A percentile compares a stretch with the other conserved stretches of the same genome.
Evolutionary conservation across 2,797 vertebrate genomes (phyloP).

Genomic region (Lindbergichthys nudifrons): DNA sequence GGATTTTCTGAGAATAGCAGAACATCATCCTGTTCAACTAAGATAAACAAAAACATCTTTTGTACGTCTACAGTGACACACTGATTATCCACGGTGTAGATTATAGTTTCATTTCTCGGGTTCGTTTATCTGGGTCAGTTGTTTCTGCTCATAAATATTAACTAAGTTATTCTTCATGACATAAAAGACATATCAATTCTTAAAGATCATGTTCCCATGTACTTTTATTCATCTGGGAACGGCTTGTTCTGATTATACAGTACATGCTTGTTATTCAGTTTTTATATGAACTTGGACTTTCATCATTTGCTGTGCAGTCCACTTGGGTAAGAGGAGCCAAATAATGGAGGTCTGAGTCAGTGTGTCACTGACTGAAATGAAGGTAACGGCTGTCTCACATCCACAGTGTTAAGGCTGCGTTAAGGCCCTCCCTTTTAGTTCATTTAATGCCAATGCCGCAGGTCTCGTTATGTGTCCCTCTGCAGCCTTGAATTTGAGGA

Average conservation of each 20-base stretch:
- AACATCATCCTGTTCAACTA: conserved; percentile 33
- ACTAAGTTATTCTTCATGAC: conserved; percentile 14
- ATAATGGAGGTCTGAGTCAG: background rate
- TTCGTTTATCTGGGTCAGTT: conserved; percentile 44
- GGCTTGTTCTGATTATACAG: conserved; percentile 18
- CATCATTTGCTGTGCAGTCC: conserved; percentile 3
- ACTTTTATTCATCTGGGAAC: conserved; percentile 11
- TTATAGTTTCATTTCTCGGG: conserved; percentile 27
- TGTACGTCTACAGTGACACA: conserved; percentile 1
- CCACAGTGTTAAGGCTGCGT: background rate
- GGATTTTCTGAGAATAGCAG: conserved; percentile 30
- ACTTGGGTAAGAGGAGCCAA: background rate
- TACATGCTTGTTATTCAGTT: conserved; percentile 18
- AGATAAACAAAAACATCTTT: conserved; percentile 44
- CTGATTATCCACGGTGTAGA: conserved; percentile 25
- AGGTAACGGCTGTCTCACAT: background rate
- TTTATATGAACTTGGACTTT: conserved; percentile 1
- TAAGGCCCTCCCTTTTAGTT: background rate
- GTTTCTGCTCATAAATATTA: conserved; percentile 14
- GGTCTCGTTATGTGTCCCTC: conserved; percentile 4
- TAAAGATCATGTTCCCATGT: conserved; percentile 7
- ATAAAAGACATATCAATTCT: conserved; percentile 26
- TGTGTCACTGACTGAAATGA: background rate
- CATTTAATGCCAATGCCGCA: background rate
- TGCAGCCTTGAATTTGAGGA: conserved; percentile 10